A percentile compares a stretch with the other conserved stretches of the same genome.
phyloP scores from a whole-genome alignment of 2,888 invertebrate species.

The Brenthis ino region DNA sequence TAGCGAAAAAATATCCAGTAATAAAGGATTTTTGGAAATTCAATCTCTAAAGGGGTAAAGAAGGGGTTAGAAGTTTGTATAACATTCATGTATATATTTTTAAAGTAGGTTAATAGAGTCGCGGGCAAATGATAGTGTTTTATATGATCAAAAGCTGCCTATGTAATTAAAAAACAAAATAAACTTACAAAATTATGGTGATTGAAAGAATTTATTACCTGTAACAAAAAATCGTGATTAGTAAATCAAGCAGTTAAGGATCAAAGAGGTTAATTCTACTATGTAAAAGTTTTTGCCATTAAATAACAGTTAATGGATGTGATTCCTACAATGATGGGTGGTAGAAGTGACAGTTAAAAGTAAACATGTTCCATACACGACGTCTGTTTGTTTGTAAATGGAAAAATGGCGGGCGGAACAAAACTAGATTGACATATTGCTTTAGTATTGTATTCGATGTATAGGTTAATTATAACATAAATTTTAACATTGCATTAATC shows the following conservation, averaged over 20 bases:
- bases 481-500: not conserved
- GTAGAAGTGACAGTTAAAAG: constrained; percentile 58
- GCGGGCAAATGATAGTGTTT: too few relatives aligned
- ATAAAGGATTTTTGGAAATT: too few relatives aligned
- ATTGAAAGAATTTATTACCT: constrained; percentile 19
- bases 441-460: constrained; percentile 59
- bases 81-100: too few relatives aligned
- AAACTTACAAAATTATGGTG: constrained; percentile 11
- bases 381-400: constrained; percentile 66
- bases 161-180: not conserved
- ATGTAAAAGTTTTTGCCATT: constrained; percentile 27
- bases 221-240: constrained; percentile 20
- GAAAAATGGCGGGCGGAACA: constrained; percentile 63
- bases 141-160: too few relatives aligned
- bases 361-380: constrained; percentile 65
- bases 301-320: constrained; percentile 33
- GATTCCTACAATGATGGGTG: constrained; percentile 39
- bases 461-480: constrained; percentile 50
- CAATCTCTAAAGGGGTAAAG: too few relatives aligned
- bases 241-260: constrained; percentile 10
- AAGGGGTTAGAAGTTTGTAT: too few relatives aligned
- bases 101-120: too few relatives aligned
- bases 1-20: too few relatives aligned
- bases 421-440: constrained; percentile 70
- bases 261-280: constrained; percentile 11